A percentile compares a stretch with the other conserved stretches of the same genome.
Conservation (phyloP, 2,113 vertebrate species). For the Taurulus bubalis region DNA sequence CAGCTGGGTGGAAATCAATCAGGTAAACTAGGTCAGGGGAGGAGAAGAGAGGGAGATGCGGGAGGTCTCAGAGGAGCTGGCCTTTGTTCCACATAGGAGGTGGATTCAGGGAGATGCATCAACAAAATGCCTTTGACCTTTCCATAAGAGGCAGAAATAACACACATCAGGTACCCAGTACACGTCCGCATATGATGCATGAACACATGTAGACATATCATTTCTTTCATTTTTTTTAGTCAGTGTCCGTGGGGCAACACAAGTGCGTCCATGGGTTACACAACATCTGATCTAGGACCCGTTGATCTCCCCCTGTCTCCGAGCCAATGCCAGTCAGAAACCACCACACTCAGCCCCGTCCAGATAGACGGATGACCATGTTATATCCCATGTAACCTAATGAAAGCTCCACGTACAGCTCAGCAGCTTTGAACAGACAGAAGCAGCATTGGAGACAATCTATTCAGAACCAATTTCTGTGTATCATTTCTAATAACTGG, state of each 20-base stretch:
- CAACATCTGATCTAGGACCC: conserved; percentile 40
- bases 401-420: conserved; percentile 43
- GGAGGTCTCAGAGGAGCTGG: conserved; percentile 70
- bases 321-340: conserved; percentile 29
- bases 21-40: conserved; percentile 76
- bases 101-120: conserved; percentile 60
- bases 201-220: conserved; percentile 40
- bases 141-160: conserved; percentile 37
- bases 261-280: conserved; percentile 42
- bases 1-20: conserved; percentile 74
- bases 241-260: conserved; percentile 2
- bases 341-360: conserved; percentile 19
- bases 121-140: conserved; percentile 60
- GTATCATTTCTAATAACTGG: conserved; percentile 65
- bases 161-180: conserved; percentile 31
- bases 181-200: conserved; percentile 45
- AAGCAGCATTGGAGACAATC: conserved; percentile 39
- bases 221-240: conserved; percentile 30
- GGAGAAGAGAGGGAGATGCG: conserved; percentile 55
- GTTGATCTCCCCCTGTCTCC: conserved; percentile 21
- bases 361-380: conserved; percentile 54
- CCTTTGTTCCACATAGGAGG: conserved; percentile 73
- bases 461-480: conserved; percentile 50
- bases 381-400: conserved; percentile 60
- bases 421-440: conserved; percentile 45